These are phyloP conservation scores for Daktulosphaira vitifoliae DNA, from an alignment of 1,140 invertebrate species.

Conservation along the genomic window DNA sequence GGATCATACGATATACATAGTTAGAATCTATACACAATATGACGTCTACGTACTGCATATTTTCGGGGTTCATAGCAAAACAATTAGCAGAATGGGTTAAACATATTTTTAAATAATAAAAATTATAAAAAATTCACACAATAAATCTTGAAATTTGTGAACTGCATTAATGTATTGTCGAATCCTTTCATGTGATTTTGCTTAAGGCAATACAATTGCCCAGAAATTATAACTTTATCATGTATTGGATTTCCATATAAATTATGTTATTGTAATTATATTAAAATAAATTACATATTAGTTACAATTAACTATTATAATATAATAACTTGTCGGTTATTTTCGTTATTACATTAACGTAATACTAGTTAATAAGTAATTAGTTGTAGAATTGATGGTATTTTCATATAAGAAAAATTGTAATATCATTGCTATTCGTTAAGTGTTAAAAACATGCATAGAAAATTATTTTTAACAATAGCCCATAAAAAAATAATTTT, in stretches of 20 bases:
- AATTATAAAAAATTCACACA: conserved; percentile 1
- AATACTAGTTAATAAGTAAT: too few species aligned
- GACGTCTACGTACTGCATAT: neutral
- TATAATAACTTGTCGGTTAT: too few species aligned
- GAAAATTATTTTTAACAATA: neutral
- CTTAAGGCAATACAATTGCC: neutral
- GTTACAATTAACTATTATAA: too few species aligned
- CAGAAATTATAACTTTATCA: conserved; percentile 1
- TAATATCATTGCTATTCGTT: too few species aligned
- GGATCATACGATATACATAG: conserved; percentile 19
- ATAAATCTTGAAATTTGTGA: neutral
- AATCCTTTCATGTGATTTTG: too few species aligned
- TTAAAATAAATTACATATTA: too few species aligned
- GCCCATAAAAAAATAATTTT: conserved; percentile 4
- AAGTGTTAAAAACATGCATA: too few species aligned
- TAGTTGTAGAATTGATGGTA: too few species aligned
- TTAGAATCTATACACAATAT: neutral
- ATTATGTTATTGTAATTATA: too few species aligned
- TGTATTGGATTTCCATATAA: neutral
- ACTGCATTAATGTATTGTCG: conserved; percentile 14
- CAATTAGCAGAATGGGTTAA: conserved; percentile 24
- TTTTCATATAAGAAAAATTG: too few species aligned
- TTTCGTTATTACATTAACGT: too few species aligned
- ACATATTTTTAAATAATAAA: conserved; percentile 26
- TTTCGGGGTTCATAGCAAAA: conserved; percentile 24